Percentiles rank a stretch among this genome's conserved stretches.
These are phyloP conservation scores for Zootoca vivipara DNA, from an alignment of 2,113 vertebrate genomes.

Conservation along the genomic window DNA sequence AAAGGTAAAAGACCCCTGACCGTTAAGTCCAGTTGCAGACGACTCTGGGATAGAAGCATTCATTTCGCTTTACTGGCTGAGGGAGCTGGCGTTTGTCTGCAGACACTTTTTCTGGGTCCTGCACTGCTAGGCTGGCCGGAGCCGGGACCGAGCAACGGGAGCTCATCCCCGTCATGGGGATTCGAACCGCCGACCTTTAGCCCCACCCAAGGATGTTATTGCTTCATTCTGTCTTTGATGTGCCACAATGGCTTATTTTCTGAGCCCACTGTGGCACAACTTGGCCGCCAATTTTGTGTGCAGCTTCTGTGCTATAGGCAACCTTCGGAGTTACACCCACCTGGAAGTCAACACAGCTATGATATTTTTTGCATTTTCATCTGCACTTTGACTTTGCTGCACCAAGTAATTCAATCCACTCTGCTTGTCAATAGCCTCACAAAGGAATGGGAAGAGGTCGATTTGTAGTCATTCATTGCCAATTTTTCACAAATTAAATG, in stretches of 20 bases:
- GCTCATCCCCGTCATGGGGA: no score
- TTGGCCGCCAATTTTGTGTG: background rate
- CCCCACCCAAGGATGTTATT: background rate
- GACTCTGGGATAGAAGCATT: no score
- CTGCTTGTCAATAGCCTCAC: constrained; percentile 22
- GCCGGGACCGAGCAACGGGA: no score
- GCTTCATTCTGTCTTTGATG: background rate
- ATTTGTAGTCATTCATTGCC: constrained; percentile 51
- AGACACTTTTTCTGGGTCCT: no score
- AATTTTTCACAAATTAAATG: constrained; percentile 44
- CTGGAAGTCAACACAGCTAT: background rate
- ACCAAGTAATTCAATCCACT: constrained; percentile 16
- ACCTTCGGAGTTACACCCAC: background rate
- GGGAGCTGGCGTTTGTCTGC: no score
- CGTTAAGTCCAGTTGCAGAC: no score
- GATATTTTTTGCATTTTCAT: constrained; percentile 1
- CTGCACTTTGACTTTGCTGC: constrained; percentile 12
- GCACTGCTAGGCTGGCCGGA: no score
- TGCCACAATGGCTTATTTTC: background rate
- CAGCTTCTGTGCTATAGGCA: background rate
- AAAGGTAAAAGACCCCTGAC: no score
- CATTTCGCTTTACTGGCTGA: no score
- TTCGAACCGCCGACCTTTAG: background rate
- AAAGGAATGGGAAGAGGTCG: constrained; percentile 47
- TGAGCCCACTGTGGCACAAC: background rate